Evolutionary conservation across 1,140 invertebrate genomes (phyloP).

Genomic region (Cyrtorhinus lividipennis): DNA sequence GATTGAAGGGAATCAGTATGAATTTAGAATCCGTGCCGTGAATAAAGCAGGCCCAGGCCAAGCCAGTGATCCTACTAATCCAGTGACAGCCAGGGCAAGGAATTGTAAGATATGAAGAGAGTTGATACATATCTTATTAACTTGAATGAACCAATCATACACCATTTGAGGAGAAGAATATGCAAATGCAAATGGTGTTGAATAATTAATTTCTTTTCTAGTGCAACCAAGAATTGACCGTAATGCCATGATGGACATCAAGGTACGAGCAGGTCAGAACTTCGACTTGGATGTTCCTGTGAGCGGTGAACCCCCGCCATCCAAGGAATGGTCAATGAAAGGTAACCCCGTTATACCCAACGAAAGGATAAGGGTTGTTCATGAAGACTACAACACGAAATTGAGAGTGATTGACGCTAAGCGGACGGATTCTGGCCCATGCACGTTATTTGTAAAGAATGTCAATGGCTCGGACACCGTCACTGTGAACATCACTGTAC

Average conservation of each 20-base stretch:
- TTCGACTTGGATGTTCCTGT: conserved; percentile 91
- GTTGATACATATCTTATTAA: too few relatives aligned
- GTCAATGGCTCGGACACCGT: conserved; percentile 77
- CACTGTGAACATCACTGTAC: conserved; percentile 72
- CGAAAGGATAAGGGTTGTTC: conserved; percentile 61
- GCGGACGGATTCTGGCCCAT: conserved; percentile 74
- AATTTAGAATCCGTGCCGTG: conserved; percentile 85
- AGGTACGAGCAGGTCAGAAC: conserved; percentile 78
- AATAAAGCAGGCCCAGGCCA: conserved; percentile 89
- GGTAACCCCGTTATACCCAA: conserved; percentile 61
- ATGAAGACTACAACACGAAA: conserved; percentile 76
- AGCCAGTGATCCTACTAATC: conserved; percentile 74
- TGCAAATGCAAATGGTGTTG: too few relatives aligned
- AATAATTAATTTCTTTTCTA: conserved; percentile 30
- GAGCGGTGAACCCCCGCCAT: conserved; percentile 82
- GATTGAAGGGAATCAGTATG: conserved; percentile 77
- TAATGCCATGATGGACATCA: conserved; percentile 83
- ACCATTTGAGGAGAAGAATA: too few relatives aligned
- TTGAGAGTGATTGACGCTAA: conserved; percentile 77
- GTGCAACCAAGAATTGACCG: conserved; percentile 84
- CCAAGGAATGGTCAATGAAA: conserved; percentile 80
- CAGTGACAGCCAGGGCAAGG: conserved; percentile 80
- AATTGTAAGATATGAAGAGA: too few relatives aligned
- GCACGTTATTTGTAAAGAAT: conserved; percentile 82
- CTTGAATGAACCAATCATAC: too few relatives aligned